Base-by-base conservation (phyloP, 2,888 invertebrate genomes). In the Rhaphigaster nebulosa region DNA sequence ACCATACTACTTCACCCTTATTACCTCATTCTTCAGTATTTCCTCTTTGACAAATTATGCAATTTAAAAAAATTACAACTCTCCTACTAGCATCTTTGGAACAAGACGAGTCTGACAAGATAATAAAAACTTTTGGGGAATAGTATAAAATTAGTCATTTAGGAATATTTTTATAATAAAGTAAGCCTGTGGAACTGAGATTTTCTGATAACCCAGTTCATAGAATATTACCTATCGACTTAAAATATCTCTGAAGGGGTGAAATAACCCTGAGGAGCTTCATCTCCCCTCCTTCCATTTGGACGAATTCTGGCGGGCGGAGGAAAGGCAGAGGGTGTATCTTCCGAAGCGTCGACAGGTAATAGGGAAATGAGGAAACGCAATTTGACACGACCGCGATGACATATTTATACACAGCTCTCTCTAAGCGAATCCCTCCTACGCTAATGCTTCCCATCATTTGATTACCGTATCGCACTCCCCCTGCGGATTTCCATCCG, bases 381-480 rank as follows among this genome's bases (percentile, higher is more conserved):
- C 45, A 84, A 84, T 84, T 84, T 84, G 84, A 84, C 84, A 84
- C 45, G 20, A 18, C 12, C 2, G 84, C 1, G 84, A 26, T n/a
- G 84, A 84, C 84, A 84, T 84, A 84, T 84, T 84, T 84, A 84
- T 84, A 84, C 84, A 84, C 84, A 45, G 15, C 84, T 15, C 45
- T 18, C 80, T 20, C 23, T 41, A 41, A 41, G 80, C 12, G 41
- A 41, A 41, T 41, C 80, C 80, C 13, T 50, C 4, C 84, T 3
- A 10, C 45, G 45, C 84, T 84, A 84, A 84, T 84, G 84, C 84
- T 15, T 3, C 84, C 45, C 84, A 84, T 84, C 84, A 84, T 84
- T 84, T 84, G 84, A 84, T 84, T 84, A 84, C 84, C 84, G 84
- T 84, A 84, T 84, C 80, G 41, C 65, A 29, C 65, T 65, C 80